A percentile compares a stretch with the other conserved stretches of the same genome.
Conservation (phyloP, 2,888 invertebrate species). For the Matsumyia berberina region DNA sequence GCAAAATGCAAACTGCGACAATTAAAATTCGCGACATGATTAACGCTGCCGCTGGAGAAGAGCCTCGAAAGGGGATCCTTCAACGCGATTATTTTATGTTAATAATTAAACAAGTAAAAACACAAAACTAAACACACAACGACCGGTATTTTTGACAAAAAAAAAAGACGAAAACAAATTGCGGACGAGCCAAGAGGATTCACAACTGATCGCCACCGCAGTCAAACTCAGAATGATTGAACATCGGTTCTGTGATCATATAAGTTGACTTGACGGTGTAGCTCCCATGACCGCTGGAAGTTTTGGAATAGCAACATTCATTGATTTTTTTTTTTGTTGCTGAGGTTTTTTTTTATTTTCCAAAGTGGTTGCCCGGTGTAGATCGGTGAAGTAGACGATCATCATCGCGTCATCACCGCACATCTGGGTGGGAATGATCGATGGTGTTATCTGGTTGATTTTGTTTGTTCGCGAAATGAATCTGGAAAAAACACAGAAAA, state of each 20-base stretch:
- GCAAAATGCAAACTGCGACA: slow-evolving; percentile 63
- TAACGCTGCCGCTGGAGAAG: slow-evolving; percentile 2
- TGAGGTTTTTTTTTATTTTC: slow-evolving; percentile 21
- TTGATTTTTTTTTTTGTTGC: slow-evolving; percentile 34
- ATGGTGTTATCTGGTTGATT: slow-evolving; percentile 19
- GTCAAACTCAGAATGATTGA: slow-evolving; percentile 65
- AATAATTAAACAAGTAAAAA: slow-evolving; percentile 31
- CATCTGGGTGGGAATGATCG: slow-evolving; percentile 38
- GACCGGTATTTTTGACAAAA: slow-evolving; percentile 26
- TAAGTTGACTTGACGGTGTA: slow-evolving; percentile 64
- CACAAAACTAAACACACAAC: slow-evolving; percentile 38
- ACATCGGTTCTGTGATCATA: slow-evolving; percentile 54
- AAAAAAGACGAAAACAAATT: neutral
- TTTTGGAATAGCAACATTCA: slow-evolving; percentile 67
- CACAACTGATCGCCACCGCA: slow-evolving; percentile 66
- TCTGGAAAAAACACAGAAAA: slow-evolving; percentile 41
- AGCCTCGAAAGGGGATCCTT: slow-evolving; percentile 19
- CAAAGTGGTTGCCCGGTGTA: slow-evolving; percentile 1
- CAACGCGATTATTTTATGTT: slow-evolving; percentile 5
- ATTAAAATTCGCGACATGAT: slow-evolving; percentile 65
- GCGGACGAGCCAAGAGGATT: slow-evolving; percentile 6
- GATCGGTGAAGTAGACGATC: slow-evolving; percentile 11
- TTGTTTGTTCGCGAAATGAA: slow-evolving; percentile 12
- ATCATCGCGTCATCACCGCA: slow-evolving; percentile 13
- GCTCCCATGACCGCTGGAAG: slow-evolving; percentile 62